A percentile compares a stretch with the other conserved stretches of the same genome.
Evolutionary conservation across 2,113 vertebrate species (phyloP).

Genomic region (Phaethornis superciliosus): DNA sequence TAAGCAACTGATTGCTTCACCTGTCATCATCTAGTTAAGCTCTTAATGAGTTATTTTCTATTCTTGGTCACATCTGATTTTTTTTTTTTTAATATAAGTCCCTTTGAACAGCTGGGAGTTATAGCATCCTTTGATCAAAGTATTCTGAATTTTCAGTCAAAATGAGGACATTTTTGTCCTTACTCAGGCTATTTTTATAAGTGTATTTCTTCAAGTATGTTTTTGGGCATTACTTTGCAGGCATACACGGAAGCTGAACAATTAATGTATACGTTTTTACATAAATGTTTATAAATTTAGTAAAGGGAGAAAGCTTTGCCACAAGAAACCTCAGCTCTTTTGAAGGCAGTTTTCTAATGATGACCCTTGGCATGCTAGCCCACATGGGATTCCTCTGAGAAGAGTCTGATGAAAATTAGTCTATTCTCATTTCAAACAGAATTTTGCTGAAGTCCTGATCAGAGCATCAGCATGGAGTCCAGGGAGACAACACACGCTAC

Average conservation of each 20-base stretch:
- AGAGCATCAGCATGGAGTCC: slow-evolving; percentile 90
- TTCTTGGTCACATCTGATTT: slow-evolving; percentile 96
- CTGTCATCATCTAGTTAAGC: slow-evolving; percentile 90
- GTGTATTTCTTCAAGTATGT: slow-evolving; percentile 68
- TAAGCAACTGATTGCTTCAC: slow-evolving; percentile 82
- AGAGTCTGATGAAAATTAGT: slow-evolving; percentile 97
- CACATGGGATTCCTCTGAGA: slow-evolving; percentile 93
- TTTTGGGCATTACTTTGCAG: slow-evolving; percentile 65
- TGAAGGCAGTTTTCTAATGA: slow-evolving; percentile 97
- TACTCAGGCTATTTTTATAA: slow-evolving; percentile 76
- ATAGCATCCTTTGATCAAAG: slow-evolving; percentile 90
- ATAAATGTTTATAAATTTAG: slow-evolving; percentile 96
- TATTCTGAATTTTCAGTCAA: slow-evolving; percentile 94
- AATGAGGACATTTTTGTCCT: slow-evolving; percentile 79
- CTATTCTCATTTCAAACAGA: slow-evolving; percentile 99
- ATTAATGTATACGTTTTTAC: slow-evolving; percentile 86
- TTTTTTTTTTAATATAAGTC: slow-evolving; percentile 82
- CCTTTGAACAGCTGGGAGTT: slow-evolving; percentile 98
- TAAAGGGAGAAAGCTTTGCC: slow-evolving; percentile 83
- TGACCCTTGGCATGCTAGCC: slow-evolving; percentile 97
- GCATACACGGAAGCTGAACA: slow-evolving; percentile 69
- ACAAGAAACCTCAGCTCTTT: slow-evolving; percentile 85
- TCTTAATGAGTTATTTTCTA: slow-evolving; percentile 94
- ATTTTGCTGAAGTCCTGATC: slow-evolving; percentile 97
- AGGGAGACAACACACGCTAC: slow-evolving; percentile 87